phyloP scores from a whole-genome alignment of 2,888 invertebrate species.

The Folsomia candida region DNA sequence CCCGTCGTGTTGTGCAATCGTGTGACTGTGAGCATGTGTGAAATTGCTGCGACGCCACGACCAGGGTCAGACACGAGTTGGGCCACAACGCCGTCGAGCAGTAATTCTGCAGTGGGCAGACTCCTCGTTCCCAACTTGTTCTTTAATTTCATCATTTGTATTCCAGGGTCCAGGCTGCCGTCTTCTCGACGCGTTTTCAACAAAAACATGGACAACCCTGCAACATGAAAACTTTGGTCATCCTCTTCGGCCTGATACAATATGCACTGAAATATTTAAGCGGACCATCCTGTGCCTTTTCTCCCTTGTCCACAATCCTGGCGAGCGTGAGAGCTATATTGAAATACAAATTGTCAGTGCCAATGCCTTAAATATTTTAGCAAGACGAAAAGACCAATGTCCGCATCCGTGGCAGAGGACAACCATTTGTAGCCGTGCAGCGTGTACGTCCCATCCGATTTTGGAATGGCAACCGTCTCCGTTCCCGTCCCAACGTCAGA shows the following conservation, averaged over 20 bases:
- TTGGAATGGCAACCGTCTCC: slow-evolving; percentile 58
- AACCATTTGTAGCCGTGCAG: slow-evolving; percentile 63
- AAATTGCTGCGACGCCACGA: slow-evolving; percentile 58
- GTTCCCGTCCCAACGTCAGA: slow-evolving; percentile 60
- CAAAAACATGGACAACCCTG: slow-evolving; percentile 59
- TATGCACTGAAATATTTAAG: too few species aligned
- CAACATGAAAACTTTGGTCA: too few species aligned
- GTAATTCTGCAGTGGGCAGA: slow-evolving; percentile 60
- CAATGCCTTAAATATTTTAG: too few species aligned
- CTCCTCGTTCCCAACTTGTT: slow-evolving; percentile 61
- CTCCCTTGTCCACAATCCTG: slow-evolving; percentile 54
- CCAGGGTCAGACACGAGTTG: slow-evolving; percentile 56
- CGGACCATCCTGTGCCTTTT: not conserved
- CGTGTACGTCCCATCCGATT: slow-evolving; percentile 53
- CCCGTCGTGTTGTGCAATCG: slow-evolving; percentile 59
- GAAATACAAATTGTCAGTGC: too few species aligned
- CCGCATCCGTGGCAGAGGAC: slow-evolving; percentile 61
- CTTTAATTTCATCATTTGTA: slow-evolving; percentile 59
- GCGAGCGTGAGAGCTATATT: slow-evolving; percentile 60
- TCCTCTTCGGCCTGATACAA: too few species aligned
- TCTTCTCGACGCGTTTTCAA: slow-evolving; percentile 55
- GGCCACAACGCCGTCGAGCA: slow-evolving; percentile 58
- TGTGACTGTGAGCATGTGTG: slow-evolving; percentile 60
- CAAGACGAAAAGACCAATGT: too few species aligned
- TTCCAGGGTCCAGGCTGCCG: slow-evolving; percentile 55